Percentiles rank a stretch among this genome's conserved stretches.
phyloP scores from a whole-genome alignment of 2,113 vertebrate genomes.

The Sardina pilchardus region DNA sequence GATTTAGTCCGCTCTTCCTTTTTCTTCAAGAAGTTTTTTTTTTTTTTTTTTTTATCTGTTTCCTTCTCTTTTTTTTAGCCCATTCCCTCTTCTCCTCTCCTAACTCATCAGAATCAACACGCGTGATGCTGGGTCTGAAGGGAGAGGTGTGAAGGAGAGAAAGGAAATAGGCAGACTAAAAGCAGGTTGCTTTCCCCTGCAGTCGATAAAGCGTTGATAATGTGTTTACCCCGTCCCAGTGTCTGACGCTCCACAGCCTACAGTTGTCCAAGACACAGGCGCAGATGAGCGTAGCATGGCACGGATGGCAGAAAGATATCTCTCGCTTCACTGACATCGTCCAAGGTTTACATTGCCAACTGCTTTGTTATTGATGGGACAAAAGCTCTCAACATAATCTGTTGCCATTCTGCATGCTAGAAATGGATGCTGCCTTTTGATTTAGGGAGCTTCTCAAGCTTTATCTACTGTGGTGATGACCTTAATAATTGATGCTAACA shows the following conservation, averaged over 20 bases:
- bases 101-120: not conserved
- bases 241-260: not conserved
- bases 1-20: constrained; percentile 32
- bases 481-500: constrained; percentile 5
- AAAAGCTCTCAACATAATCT: not conserved
- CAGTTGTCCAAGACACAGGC: not conserved
- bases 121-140: not conserved
- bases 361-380: too few relatives aligned
- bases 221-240: not conserved
- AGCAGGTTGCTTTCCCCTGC: not conserved
- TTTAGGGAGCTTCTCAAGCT: not conserved
- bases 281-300: not conserved
- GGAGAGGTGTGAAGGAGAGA: not conserved
- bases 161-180: not conserved
- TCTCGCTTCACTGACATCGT: too few relatives aligned
- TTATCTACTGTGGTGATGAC: not conserved
- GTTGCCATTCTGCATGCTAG: not conserved
- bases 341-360: too few relatives aligned
- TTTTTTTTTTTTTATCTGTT: constrained; percentile 15
- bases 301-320: too few relatives aligned
- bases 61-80: not conserved
- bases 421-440: not conserved
- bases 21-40: not conserved
- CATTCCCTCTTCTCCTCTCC: not conserved
- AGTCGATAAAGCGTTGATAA: constrained; percentile 17